Evolutionary conservation across 2,888 invertebrate species (phyloP), one percentile per base, ranked within the genome.

Genomic region (Cyaniris semiargus): DNA sequence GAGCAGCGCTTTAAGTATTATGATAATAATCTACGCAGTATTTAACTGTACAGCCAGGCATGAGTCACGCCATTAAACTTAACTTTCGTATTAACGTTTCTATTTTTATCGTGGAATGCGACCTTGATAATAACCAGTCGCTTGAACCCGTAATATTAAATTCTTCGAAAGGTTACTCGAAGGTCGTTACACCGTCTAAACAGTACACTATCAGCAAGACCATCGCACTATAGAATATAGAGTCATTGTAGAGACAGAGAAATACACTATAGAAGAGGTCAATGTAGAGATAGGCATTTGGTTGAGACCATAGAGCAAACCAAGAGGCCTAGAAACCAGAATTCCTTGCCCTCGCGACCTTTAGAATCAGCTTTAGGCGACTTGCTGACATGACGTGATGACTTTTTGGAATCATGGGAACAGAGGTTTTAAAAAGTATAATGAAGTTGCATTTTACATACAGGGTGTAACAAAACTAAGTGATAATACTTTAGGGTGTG

Each of bases 61-160:
- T 66, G 66, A 66, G 66, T 66, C 66, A 66, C 66, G 66, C 27
- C 15, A 4, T 27, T 66, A 15, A 66, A 31, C 27, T 66, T 66
- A 66, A 66, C 27, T 66, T 66, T 66, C 66, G 27, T 66, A 66
- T 66, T 66, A 27, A 23, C 60, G 60, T 66, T 8, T 71, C 71
- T 71, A 71, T 38, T 71, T 71, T 71, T 71, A 71, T n/a, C 71
- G 38, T 38, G 38, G 34, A 38, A 71, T 71, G 71, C 21, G 38
- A 38, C 71, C 71, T 71, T 71, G 38, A n/a, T 71, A 38, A 8
- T 15, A 71, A 71, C 71, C 71, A 71, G 71, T 71, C 23, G 13
- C 3, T 70, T 34, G 6, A 18, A 34, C 71, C 66, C 66, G 66
- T 66, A 27, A 66, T 66, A 66, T 38, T 71, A 38, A n/a, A 34